Percentiles rank a stretch among this genome's conserved stretches.
These are phyloP conservation scores for Sminthopsis crassicaudata DNA, from an alignment of 2,113 vertebrate species.

Conservation along the genomic window DNA sequence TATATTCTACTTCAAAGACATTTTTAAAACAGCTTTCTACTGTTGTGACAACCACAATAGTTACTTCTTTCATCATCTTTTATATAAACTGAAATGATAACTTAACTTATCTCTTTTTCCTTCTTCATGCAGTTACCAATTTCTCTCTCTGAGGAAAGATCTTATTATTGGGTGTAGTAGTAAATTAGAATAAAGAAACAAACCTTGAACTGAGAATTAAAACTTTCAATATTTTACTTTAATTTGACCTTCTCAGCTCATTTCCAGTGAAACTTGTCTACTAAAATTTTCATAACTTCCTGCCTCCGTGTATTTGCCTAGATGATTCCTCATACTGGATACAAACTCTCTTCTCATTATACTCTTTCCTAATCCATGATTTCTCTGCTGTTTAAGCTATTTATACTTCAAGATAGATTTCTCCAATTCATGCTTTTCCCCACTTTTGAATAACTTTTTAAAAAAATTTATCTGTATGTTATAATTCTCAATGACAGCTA, in stretches of 20 bases:
- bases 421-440: not conserved
- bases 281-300: not conserved
- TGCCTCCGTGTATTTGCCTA: not conserved
- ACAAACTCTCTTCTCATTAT: not conserved
- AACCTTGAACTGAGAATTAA: not conserved
- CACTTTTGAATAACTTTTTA: not conserved
- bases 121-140: not conserved
- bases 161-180: not conserved
- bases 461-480: not conserved
- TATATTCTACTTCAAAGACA: not conserved
- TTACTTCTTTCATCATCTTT: not conserved
- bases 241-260: not conserved
- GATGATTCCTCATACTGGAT: not conserved
- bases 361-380: not conserved
- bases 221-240: not conserved
- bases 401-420: not conserved
- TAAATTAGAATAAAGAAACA: not conserved
- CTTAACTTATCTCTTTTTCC: not conserved
- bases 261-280: not conserved
- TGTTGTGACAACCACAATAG: not conserved
- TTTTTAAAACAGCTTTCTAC: not conserved
- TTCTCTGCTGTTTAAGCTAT: not conserved
- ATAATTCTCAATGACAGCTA: not conserved
- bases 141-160: not conserved
- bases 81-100: not conserved